phyloP scores from a whole-genome alignment of 2,888 invertebrate genomes.

The Ypsolopha sequella region DNA sequence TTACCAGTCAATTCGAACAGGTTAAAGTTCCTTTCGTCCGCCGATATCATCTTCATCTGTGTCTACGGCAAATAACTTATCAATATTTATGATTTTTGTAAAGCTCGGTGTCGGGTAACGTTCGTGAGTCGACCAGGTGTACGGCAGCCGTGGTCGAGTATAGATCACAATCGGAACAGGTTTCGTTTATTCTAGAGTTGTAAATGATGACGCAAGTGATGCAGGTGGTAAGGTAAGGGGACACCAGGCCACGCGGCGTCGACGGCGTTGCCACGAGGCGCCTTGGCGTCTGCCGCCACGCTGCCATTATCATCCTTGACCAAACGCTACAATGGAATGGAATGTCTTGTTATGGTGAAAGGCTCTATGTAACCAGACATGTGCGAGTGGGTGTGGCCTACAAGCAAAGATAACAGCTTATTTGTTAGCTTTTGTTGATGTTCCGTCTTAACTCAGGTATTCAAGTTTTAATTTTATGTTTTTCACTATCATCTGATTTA shows the following conservation, averaged over 20 bases:
- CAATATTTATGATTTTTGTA: neutral
- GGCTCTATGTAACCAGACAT: too few relatives aligned
- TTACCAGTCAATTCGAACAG: neutral
- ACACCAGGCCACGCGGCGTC: conserved; percentile 20
- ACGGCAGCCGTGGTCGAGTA: conserved; percentile 50
- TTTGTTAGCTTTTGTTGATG: too few relatives aligned
- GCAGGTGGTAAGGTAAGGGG: conserved; percentile 38
- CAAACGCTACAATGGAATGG: conserved; percentile 17
- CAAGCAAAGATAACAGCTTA: too few relatives aligned
- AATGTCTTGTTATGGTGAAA: too few relatives aligned
- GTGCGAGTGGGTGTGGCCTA: too few relatives aligned
- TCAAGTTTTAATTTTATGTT: too few relatives aligned
- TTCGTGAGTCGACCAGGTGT: conserved; percentile 49
- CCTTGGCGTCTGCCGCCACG: conserved; percentile 58
- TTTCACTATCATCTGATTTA: too few relatives aligned
- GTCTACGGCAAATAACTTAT: neutral
- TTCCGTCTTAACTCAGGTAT: too few relatives aligned
- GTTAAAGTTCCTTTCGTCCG: neutral
- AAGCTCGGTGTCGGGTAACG: conserved; percentile 31
- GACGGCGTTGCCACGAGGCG: conserved; percentile 39
- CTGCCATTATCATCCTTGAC: conserved; percentile 44
- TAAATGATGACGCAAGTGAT: conserved; percentile 67
- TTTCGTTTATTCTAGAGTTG: conserved; percentile 63
- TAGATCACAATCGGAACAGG: conserved; percentile 67
- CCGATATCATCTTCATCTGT: neutral